Conservation (phyloP, 92 coral and sea anemone genomes). For the Palythoa caribaeorum region DNA sequence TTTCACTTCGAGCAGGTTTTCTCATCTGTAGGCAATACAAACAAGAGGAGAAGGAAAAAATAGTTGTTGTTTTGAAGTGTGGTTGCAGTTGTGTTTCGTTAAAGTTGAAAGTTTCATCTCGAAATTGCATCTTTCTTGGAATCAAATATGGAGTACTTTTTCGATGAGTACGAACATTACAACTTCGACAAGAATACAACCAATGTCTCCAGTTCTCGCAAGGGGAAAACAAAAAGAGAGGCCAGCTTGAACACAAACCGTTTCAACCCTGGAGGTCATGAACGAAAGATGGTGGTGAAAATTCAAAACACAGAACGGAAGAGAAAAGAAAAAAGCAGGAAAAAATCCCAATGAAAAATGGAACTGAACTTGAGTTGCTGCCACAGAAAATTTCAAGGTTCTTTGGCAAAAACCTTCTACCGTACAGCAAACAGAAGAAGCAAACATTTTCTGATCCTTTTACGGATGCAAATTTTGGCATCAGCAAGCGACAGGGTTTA, state of each 20-base stretch:
- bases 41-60: background rate
- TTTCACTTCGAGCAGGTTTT: background rate
- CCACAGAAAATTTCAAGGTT: background rate
- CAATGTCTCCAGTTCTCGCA: slow-evolving; percentile 68
- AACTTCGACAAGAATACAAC: slow-evolving; percentile 77
- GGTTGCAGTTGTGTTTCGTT: background rate
- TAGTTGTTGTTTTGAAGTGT: background rate
- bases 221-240: slow-evolving; percentile 87
- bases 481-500: background rate
- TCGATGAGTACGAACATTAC: slow-evolving; percentile 91
- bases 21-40: background rate
- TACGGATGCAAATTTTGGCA: background rate
- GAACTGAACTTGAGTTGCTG: background rate
- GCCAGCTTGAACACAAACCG: slow-evolving; percentile 90
- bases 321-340: slow-evolving; percentile 43
- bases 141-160: slow-evolving; percentile 70
- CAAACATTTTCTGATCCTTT: background rate
- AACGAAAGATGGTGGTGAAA: slow-evolving; percentile 84
- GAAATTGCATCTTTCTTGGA: background rate
- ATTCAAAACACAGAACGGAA: slow-evolving; percentile 84
- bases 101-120: background rate
- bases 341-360: slow-evolving; percentile 27
- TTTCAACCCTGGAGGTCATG: slow-evolving; percentile 94
- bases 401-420: background rate
- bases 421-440: background rate